These are phyloP conservation scores for Drosophila siamana DNA, from an alignment of 2,888 invertebrate species.

Conservation along the genomic window DNA sequence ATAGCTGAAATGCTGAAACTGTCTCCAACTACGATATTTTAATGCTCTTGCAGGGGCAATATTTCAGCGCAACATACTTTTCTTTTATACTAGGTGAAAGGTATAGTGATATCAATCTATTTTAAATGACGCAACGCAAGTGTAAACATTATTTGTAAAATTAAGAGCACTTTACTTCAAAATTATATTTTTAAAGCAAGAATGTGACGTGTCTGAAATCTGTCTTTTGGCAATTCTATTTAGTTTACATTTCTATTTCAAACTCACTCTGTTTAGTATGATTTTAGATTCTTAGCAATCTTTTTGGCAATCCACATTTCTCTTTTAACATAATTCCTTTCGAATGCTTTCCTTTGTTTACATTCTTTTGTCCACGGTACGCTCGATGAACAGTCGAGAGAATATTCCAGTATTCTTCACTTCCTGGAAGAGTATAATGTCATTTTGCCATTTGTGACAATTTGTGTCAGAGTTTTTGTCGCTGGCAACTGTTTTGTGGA, in stretches of 20 bases:
- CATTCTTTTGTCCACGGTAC: not conserved
- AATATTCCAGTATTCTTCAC: not conserved
- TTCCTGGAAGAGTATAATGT: conserved; percentile 17
- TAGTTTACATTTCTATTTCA: not conserved
- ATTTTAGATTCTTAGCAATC: not conserved
- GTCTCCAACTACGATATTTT: conserved; percentile 38
- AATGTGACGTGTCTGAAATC: too few relatives aligned
- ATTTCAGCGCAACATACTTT: not conserved
- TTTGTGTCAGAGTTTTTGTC: conserved; percentile 38
- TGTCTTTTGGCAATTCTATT: too few relatives aligned
- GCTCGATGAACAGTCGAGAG: not conserved
- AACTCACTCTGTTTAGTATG: not conserved
- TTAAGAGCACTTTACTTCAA: too few relatives aligned
- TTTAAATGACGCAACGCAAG: too few relatives aligned
- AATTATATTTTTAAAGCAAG: too few relatives aligned
- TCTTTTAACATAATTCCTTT: not conserved
- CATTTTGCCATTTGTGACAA: conserved; percentile 16
- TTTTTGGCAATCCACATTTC: not conserved
- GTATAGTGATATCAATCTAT: not conserved
- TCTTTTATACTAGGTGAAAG: not conserved
- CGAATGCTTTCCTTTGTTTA: not conserved
- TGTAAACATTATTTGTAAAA: too few relatives aligned
- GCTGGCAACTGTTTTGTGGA: conserved; percentile 9
- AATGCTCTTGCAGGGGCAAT: conserved; percentile 39
- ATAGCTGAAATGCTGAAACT: conserved; percentile 6